Percentiles rank a stretch among this genome's conserved stretches.
Conservation (phyloP, 2,888 invertebrate genomes). For the Metalampra italica region DNA sequence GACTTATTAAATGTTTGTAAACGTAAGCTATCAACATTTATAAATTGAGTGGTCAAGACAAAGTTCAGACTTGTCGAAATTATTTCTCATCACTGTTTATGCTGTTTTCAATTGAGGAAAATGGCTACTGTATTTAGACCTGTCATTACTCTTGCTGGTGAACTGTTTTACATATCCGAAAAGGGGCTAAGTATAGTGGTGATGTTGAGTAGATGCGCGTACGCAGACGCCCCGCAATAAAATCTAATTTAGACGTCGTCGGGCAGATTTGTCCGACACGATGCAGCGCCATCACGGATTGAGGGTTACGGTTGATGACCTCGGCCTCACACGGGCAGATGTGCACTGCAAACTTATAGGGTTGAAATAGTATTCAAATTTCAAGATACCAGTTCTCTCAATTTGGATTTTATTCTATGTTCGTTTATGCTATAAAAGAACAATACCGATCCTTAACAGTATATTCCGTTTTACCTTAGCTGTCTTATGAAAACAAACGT, state of each 20-base stretch:
- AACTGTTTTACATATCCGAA: neutral
- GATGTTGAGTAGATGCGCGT: conserved; percentile 37
- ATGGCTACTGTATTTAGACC: conserved; percentile 42
- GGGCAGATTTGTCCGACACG: conserved; percentile 70
- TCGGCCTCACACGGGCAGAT: conserved; percentile 18
- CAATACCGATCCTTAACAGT: no score
- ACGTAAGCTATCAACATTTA: conserved; percentile 6
- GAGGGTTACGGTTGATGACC: conserved; percentile 71
- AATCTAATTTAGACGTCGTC: conserved; percentile 75
- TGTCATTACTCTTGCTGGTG: conserved; percentile 13
- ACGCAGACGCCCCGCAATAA: conserved; percentile 72
- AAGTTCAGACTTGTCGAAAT: conserved; percentile 55
- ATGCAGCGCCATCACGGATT: conserved; percentile 42
- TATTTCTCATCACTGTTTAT: conserved; percentile 57
- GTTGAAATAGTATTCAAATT: conserved; percentile 20
- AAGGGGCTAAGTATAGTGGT: conserved; percentile 41
- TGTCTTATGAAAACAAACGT: no score
- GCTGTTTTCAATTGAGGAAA: conserved; percentile 56
- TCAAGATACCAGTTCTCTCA: conserved; percentile 6
- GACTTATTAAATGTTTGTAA: neutral
- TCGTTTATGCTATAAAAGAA: no score
- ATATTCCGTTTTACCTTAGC: no score
- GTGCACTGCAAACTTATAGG: neutral
- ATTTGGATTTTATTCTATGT: no score
- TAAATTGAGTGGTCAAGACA: conserved; percentile 35